These are phyloP conservation scores for Scolopax mira DNA, from an alignment of 2,113 vertebrate genomes.

Conservation along the genomic window DNA sequence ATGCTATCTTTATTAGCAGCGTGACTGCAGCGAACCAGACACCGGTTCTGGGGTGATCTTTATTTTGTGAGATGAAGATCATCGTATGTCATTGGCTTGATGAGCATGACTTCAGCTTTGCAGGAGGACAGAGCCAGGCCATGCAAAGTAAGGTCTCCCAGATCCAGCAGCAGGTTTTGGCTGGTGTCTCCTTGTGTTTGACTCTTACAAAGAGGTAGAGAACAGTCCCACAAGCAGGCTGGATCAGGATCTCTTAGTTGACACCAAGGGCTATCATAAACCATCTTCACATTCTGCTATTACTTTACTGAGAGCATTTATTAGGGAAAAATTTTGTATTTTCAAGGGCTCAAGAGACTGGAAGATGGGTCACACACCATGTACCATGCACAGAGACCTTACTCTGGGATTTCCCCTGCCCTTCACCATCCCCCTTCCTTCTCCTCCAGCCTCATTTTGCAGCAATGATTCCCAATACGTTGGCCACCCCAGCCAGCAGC, in stretches of 20 bases:
- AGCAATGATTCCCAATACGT: not conserved
- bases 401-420: not conserved
- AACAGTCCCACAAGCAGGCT: not conserved
- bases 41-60: not conserved
- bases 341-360: not conserved
- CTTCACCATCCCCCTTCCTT: not conserved
- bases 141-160: not conserved
- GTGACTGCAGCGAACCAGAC: not conserved
- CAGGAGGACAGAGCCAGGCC: not conserved
- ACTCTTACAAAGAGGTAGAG: not conserved
- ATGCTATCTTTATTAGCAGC: not conserved
- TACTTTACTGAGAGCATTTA: not conserved
- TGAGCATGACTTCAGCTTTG: not conserved
- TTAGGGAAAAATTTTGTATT: not conserved
- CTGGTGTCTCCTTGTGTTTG: not conserved
- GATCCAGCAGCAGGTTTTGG: accelerated
- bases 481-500: not conserved
- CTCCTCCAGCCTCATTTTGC: not conserved
- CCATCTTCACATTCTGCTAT: not conserved
- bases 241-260: not conserved
- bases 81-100: accelerated
- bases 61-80: not conserved
- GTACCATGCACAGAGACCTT: not conserved
- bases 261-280: not conserved
- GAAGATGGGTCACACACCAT: not conserved